Conservation (phyloP, 2,113 vertebrate species). For the Cariama cristata region DNA sequence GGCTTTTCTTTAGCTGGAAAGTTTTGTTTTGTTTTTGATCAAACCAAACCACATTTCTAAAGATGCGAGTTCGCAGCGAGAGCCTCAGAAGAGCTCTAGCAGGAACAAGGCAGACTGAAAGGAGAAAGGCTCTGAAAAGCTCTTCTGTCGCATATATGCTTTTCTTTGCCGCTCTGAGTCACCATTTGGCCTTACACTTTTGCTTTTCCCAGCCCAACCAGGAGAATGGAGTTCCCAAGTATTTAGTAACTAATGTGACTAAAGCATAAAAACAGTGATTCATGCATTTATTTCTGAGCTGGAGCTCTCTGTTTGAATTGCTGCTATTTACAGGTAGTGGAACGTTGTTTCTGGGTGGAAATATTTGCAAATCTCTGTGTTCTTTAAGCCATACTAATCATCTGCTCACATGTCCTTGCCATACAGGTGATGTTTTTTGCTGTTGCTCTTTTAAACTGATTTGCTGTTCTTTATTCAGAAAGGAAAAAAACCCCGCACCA, state of each 20-base stretch:
- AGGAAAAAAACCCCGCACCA: neutral
- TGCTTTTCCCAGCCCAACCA: neutral
- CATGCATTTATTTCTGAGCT: conserved; percentile 20
- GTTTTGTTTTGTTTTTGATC: neutral
- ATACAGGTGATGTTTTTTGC: neutral
- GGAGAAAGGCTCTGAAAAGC: neutral
- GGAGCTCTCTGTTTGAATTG: conserved; percentile 34
- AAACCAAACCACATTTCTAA: neutral
- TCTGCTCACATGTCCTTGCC: neutral
- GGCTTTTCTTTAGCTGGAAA: neutral
- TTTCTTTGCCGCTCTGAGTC: neutral
- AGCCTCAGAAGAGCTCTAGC: neutral
- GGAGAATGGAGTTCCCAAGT: neutral
- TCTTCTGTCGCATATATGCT: neutral
- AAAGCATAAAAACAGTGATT: conserved; percentile 47
- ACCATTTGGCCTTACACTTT: neutral
- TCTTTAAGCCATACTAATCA: neutral
- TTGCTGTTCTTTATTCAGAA: neutral
- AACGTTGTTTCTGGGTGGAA: conserved; percentile 15
- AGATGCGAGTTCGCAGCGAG: neutral
- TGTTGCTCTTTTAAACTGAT: neutral
- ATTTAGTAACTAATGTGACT: conserved; percentile 23
- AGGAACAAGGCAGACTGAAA: neutral
- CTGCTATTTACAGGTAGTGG: conserved; percentile 17
- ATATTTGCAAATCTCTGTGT: conserved; percentile 1